Evolutionary conservation across 2,888 invertebrate species (phyloP).

Genomic region (Maniola hyperantus): DNA sequence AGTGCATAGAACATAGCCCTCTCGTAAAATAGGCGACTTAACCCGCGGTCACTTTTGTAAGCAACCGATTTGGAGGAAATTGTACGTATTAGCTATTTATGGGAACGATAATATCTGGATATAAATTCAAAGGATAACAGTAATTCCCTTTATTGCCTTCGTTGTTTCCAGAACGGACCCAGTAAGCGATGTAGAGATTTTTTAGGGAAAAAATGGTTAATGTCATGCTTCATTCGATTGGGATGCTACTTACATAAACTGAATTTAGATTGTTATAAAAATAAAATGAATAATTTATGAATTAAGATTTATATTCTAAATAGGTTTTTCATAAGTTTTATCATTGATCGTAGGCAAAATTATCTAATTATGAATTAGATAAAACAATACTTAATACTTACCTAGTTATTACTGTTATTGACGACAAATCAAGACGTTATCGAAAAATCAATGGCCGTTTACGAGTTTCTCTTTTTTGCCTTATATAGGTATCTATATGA

Average conservation of each 20-base stretch:
- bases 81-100: constrained; percentile 75
- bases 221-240: constrained; percentile 52
- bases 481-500: too few relatives aligned
- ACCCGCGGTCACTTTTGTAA: constrained; percentile 68
- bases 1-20: constrained; percentile 17
- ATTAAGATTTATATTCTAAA: too few relatives aligned
- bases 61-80: constrained; percentile 66
- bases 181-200: constrained; percentile 66
- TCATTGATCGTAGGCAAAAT: too few relatives aligned
- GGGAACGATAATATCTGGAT: constrained; percentile 78
- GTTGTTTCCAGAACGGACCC: constrained; percentile 79
- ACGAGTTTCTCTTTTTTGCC: too few relatives aligned
- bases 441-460: too few relatives aligned
- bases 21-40: constrained; percentile 42
- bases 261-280: neutral
- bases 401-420: too few relatives aligned
- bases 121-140: constrained; percentile 82
- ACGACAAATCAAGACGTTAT: too few relatives aligned
- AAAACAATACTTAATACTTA: too few relatives aligned
- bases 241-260: neutral
- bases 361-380: too few relatives aligned
- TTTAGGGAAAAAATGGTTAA: constrained; percentile 66
- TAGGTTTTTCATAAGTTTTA: too few relatives aligned
- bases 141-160: constrained; percentile 78
- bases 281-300: too few relatives aligned